Conservation (phyloP, 2,113 vertebrate genomes). For the Ellobius talpinus region DNA sequence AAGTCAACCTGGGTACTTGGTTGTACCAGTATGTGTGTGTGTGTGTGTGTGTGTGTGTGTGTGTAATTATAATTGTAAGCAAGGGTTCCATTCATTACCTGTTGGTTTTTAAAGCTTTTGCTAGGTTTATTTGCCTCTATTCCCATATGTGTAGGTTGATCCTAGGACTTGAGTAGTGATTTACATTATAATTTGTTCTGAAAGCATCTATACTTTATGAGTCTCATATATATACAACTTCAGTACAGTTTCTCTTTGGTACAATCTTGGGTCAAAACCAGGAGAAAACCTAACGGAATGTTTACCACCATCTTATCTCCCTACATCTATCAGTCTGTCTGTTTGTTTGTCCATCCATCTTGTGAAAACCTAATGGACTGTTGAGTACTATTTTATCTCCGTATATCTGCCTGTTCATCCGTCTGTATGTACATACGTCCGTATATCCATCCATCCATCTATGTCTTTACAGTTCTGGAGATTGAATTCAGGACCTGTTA, state of each 20-base stretch:
- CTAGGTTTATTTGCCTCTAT: neutral
- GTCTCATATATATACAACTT: neutral
- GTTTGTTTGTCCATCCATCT: no score
- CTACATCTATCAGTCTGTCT: neutral
- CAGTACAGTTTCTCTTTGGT: neutral
- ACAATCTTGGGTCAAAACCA: conserved; percentile 10
- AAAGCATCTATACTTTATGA: neutral
- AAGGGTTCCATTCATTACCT: neutral
- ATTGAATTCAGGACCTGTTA: neutral
- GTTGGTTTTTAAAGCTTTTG: conserved; percentile 15
- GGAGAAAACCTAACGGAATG: neutral
- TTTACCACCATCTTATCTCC: neutral
- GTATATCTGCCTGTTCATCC: no score
- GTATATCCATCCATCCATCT: no score
- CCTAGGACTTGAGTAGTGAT: neutral
- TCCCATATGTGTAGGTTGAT: neutral
- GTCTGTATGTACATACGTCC: no score
- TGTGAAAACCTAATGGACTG: no score
- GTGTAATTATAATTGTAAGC: neutral
- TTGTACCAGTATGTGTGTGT: no score
- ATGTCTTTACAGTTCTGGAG: neutral
- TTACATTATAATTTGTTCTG: neutral
- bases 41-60: no score
- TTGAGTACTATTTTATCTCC: no score
- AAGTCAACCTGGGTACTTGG: neutral